Base-by-base conservation (phyloP, 2,888 invertebrate species). In the Ormia ochracea region DNA sequence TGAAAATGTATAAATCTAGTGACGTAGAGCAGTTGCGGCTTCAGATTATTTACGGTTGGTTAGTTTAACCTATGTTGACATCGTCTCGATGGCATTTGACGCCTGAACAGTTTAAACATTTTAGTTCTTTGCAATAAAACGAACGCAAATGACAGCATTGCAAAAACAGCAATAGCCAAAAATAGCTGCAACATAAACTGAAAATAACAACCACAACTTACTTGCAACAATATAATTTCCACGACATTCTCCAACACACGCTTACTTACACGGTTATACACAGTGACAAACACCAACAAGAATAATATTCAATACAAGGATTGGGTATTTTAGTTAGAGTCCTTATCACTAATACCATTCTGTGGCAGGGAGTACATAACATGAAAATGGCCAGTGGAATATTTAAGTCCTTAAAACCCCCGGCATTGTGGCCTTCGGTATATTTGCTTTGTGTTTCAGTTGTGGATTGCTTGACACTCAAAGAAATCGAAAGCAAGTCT, bases 71-170 rank as follows among this genome's bases (percentile, higher is more conserved):
- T 52, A 76, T 76, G 80, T 80, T 80, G 80, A 80, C 80, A 76
- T 80, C 72, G 76, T 80, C 76, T 76, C 80, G 56, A 80, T 76
- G 72, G 80, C 43, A 73, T 80, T 80, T 80, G 80, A 80, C 80
- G 72, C 76, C 72, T 80, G 80, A 72, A 72, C 68, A 70, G 74
- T 65, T 79, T 70, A 23, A 79, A 75, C 79, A 79, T 70, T 58
- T 21, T 41, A 58, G 50, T 31, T 31, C 66, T 74, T 48, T 74
- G 59, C 58, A 77, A 59, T 66, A 72, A 66, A n/a, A 61, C 56
- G n/a, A 48, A 41, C 19, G 48, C 59, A 63, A 70, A 65, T 69
- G 48, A 56, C 52, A 58, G 10, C 66, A 76, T n/a, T 38, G 38
- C 28, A 38, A 48, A 26, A 50, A n/a, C 19, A 41, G 45, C 36